A percentile compares a stretch with the other conserved stretches of the same genome.
phyloP scores from a whole-genome alignment of 2,113 vertebrate species.

The Ammodytes dubius region DNA sequence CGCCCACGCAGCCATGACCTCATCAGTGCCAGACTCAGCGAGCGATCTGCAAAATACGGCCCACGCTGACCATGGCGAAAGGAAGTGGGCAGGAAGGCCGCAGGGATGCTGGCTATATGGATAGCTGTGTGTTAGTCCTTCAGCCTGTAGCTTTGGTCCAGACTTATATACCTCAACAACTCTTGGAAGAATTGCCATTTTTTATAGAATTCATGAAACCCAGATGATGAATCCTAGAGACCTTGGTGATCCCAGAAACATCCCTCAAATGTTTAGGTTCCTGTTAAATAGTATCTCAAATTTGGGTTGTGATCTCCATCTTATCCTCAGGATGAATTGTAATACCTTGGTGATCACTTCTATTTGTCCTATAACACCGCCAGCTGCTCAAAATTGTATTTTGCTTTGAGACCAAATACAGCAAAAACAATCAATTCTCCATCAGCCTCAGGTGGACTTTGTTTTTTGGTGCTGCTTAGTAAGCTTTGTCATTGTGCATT shows the following conservation, averaged over 20 bases:
- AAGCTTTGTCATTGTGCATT: no score
- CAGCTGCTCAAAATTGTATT: background rate
- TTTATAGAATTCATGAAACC: background rate
- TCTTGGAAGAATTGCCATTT: background rate
- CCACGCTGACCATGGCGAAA: conserved; percentile 22
- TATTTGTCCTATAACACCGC: background rate
- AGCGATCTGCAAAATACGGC: conserved; percentile 50
- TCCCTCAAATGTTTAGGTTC: no score
- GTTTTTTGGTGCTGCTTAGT: background rate
- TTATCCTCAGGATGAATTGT: background rate
- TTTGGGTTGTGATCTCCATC: background rate
- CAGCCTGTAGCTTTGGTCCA: no score
- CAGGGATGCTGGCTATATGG: conserved; percentile 15
- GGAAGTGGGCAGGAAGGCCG: conserved; percentile 27
- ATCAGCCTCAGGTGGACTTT: background rate
- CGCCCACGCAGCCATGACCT: conserved; percentile 58
- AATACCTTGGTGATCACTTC: background rate
- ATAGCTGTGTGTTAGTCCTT: background rate
- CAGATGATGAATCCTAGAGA: background rate
- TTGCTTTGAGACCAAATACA: background rate
- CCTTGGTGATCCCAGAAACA: background rate
- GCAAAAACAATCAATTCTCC: background rate
- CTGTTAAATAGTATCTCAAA: background rate
- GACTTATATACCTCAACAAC: background rate
- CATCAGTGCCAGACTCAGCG: conserved; percentile 58